Evolutionary conservation across 1,140 invertebrate species (phyloP).

Genomic region (Temnothorax curvispinosus): DNA sequence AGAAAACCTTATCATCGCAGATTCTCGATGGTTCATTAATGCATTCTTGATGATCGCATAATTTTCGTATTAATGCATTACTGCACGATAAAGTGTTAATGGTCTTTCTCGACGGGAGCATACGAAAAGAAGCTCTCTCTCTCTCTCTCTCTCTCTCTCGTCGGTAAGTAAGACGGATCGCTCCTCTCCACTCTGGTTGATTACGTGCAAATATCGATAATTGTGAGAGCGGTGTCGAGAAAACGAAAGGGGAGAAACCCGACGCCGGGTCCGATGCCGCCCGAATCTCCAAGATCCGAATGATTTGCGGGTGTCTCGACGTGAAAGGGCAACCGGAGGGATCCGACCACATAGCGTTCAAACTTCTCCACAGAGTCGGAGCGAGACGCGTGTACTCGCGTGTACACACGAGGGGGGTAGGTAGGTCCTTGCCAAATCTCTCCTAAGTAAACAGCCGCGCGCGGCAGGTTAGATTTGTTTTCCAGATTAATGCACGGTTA

Average conservation of each 20-base stretch:
- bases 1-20: too few relatives aligned
- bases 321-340: conserved; percentile 23
- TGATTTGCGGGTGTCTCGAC: conserved; percentile 40
- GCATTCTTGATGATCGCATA: not conserved
- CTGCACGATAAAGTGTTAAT: conserved; percentile 21
- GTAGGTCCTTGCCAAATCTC: conserved; percentile 43
- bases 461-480: conserved; percentile 60
- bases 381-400: not conserved
- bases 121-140: too few relatives aligned
- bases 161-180: not conserved
- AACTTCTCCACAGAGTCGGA: conserved; percentile 5
- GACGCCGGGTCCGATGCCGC: conserved; percentile 16
- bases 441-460: conserved; percentile 53
- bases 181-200: conserved; percentile 27
- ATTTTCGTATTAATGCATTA: conserved; percentile 36
- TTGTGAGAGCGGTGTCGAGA: conserved; percentile 22
- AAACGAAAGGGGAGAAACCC: conserved; percentile 33
- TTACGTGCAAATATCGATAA: conserved; percentile 53
- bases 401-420: not conserved
- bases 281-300: conserved; percentile 45
- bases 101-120: not conserved
- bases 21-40: conserved; percentile 26
- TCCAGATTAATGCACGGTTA: conserved; percentile 62
- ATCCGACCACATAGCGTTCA: not conserved
- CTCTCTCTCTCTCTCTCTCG: not conserved